Percentiles rank a stretch among this genome's conserved stretches.
These are phyloP conservation scores for Zosterops lateralis DNA, from an alignment of 2,113 vertebrate species.

Conservation along the genomic window DNA sequence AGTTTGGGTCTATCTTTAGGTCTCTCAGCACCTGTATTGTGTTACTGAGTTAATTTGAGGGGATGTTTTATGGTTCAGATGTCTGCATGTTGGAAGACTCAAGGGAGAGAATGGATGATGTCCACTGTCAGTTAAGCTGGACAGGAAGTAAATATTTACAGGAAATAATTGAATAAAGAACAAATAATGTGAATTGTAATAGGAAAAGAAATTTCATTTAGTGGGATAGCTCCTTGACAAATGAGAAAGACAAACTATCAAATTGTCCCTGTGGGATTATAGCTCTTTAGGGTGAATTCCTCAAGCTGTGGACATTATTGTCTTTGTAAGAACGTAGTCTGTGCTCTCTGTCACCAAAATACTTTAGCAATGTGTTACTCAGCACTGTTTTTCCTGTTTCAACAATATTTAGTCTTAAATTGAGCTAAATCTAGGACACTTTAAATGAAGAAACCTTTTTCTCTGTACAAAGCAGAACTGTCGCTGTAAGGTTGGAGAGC, in stretches of 20 bases:
- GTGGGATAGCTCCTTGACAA: background rate
- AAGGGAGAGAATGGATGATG: background rate
- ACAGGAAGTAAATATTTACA: background rate
- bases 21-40: background rate
- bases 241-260: background rate
- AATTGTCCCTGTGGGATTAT: background rate
- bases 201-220: background rate
- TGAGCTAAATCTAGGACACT: background rate
- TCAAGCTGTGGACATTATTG: background rate
- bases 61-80: background rate
- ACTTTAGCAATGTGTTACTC: background rate
- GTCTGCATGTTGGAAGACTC: background rate
- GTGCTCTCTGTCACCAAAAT: background rate
- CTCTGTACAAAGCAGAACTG: background rate
- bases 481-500: background rate
- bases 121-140: background rate
- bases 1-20: conserved; percentile 13
- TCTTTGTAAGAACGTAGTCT: background rate
- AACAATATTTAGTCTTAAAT: background rate
- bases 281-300: background rate
- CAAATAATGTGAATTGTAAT: background rate
- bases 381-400: background rate
- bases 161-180: background rate
- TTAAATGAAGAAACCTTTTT: background rate
- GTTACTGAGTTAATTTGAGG: background rate